These are phyloP conservation scores for Chlorospingus flavigularis DNA, from an alignment of 2,797 vertebrate genomes.

Conservation along the genomic window DNA sequence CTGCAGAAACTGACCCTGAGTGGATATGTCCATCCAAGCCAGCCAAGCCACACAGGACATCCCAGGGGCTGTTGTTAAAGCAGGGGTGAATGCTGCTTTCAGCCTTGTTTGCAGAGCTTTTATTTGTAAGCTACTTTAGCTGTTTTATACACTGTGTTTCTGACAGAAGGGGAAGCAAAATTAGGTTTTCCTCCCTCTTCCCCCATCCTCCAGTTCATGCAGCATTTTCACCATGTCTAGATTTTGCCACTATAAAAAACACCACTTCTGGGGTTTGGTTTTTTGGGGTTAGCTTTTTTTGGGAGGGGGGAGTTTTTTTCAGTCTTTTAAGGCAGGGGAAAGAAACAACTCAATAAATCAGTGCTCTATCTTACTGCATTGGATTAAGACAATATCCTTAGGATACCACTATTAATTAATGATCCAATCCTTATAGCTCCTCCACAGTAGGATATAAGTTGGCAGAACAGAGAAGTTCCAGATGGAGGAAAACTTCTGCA, in stretches of 20 bases:
- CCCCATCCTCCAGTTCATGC: background rate
- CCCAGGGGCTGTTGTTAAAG: background rate
- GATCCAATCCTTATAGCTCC: background rate
- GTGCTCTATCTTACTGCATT: background rate
- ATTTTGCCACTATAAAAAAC: background rate
- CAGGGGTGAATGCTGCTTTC: background rate
- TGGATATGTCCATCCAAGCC: background rate
- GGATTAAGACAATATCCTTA: background rate
- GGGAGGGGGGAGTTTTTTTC: accelerated
- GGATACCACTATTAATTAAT: constrained; percentile 10
- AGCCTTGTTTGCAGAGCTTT: background rate
- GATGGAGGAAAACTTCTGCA: background rate
- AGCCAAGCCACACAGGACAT: background rate
- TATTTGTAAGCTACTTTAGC: background rate
- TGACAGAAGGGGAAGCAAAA: background rate
- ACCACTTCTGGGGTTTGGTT: background rate
- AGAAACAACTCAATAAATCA: background rate
- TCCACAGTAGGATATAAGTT: background rate
- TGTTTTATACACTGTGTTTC: background rate
- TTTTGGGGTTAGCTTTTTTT: background rate
- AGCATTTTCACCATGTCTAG: background rate
- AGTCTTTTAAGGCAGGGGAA: background rate
- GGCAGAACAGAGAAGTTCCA: background rate
- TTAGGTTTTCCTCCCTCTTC: background rate
- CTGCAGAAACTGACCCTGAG: background rate